Evolutionary conservation across 64 coral and sea anemone genomes (phyloP).

Genomic region (Actinia equina): DNA sequence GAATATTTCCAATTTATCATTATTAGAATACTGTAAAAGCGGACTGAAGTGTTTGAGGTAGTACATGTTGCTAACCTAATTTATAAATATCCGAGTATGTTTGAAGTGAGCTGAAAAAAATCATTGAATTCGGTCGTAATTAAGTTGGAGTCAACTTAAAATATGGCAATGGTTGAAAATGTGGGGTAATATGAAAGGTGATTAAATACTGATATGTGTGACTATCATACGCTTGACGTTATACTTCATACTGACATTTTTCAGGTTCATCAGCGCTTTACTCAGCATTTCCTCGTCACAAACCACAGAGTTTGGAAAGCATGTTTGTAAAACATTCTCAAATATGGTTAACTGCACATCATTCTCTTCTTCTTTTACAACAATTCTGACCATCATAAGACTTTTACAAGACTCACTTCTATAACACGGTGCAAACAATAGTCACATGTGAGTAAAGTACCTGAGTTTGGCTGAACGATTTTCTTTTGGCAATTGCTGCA

Average conservation of each 20-base stretch:
- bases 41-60: no score
- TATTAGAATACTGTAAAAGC: no score
- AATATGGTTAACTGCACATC: not conserved
- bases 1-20: no score
- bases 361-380: not conserved
- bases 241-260: slow-evolving; percentile 14
- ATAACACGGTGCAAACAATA: not conserved
- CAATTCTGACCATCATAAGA: not conserved
- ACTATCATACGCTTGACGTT: slow-evolving; percentile 16
- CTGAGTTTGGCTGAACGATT: not conserved
- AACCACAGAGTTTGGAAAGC: not conserved
- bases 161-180: no score
- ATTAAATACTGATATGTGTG: not conserved
- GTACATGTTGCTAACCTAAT: no score
- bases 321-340: not conserved
- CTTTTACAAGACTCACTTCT: slow-evolving; percentile 7
- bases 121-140: no score
- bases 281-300: not conserved
- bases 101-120: no score
- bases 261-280: not conserved
- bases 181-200: no score
- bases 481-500: not conserved
- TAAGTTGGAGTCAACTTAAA: no score
- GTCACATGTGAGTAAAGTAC: slow-evolving; percentile 2
- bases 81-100: no score